These are phyloP conservation scores for Parus major DNA, from an alignment of 2,113 vertebrate species.

Conservation along the genomic window DNA sequence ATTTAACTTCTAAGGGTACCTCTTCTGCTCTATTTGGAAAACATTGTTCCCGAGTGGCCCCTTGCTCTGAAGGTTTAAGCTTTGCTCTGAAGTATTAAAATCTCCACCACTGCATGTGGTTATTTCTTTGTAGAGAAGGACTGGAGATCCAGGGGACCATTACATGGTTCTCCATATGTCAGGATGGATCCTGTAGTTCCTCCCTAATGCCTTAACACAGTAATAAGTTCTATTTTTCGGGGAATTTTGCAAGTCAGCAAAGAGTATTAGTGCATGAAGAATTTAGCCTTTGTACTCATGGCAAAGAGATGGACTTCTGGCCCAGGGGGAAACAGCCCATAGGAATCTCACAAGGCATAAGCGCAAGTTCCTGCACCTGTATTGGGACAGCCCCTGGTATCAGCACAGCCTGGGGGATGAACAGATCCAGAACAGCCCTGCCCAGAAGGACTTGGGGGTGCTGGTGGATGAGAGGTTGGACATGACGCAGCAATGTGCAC, in stretches of 20 bases:
- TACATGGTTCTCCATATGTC: background rate
- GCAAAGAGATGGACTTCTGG: background rate
- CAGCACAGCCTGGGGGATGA: background rate
- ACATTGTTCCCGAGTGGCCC: background rate
- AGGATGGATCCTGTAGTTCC: background rate
- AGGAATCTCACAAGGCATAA: background rate
- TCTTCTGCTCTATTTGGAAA: background rate
- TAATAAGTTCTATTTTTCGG: background rate
- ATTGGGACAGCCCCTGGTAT: background rate
- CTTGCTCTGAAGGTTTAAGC: background rate
- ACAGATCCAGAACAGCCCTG: background rate
- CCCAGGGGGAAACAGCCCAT: background rate
- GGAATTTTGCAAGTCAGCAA: background rate
- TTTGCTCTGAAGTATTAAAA: background rate
- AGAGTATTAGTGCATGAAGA: background rate
- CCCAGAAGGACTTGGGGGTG: background rate
- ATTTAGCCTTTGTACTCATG: background rate
- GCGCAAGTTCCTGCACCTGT: background rate
- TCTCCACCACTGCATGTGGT: background rate
- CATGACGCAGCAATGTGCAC: rapidly evolving
- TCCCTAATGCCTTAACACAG: background rate
- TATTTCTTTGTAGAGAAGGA: background rate
- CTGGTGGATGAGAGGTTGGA: background rate
- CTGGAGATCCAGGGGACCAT: background rate
- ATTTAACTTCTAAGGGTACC: background rate